These are phyloP conservation scores for Hirundichthys speculiger DNA, from an alignment of 2,113 vertebrate species.

Conservation along the genomic window DNA sequence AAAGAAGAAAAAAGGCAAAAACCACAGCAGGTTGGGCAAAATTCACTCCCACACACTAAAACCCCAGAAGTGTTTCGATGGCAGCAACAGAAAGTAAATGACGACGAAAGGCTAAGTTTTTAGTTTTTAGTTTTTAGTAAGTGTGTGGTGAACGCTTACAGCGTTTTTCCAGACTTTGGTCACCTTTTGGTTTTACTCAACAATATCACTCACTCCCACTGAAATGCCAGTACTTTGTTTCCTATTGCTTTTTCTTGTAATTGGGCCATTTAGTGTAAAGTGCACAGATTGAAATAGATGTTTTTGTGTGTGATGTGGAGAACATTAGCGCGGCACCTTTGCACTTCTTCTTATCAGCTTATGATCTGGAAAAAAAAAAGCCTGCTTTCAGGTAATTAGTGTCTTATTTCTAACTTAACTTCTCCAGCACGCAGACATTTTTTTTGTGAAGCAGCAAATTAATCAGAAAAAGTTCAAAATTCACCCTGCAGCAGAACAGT, in stretches of 20 bases:
- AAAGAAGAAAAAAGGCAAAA: constrained; percentile 7
- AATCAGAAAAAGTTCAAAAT: neutral
- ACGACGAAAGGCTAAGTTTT: neutral
- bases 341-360: neutral
- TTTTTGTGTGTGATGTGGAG: neutral
- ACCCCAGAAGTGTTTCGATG: constrained; percentile 64
- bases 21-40: constrained; percentile 46
- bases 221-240: constrained; percentile 42
- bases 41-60: constrained; percentile 63
- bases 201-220: constrained; percentile 68
- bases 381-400: neutral
- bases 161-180: constrained; percentile 74
- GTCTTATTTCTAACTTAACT: neutral
- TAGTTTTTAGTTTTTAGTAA: constrained; percentile 1
- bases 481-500: neutral
- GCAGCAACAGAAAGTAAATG: constrained; percentile 58
- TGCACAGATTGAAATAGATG: constrained; percentile 50
- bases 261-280: constrained; percentile 78
- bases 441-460: neutral
- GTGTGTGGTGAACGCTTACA: constrained; percentile 51
- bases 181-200: constrained; percentile 75
- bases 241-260: constrained; percentile 80
- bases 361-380: neutral
- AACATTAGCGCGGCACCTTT: neutral
- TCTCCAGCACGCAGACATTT: neutral